Evolutionary conservation across 1,140 invertebrate species (phyloP), one percentile per base, ranked within the genome.

Genomic region (Lasioglossum baleicum): DNA sequence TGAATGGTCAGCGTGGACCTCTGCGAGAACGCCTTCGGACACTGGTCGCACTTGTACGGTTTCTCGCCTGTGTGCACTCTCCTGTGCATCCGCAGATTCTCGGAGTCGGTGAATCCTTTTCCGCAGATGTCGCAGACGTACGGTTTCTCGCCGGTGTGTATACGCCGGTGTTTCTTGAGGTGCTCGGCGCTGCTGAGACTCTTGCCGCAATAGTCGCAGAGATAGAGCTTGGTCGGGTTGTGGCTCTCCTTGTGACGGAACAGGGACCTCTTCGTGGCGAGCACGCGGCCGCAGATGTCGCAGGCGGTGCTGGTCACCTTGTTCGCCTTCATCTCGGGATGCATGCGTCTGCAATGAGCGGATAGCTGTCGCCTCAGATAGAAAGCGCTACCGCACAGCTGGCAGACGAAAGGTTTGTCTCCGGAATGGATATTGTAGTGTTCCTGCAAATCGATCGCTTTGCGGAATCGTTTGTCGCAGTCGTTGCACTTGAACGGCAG

Each of bases 181-280:
- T 96, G 95, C 72, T 96, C 95, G 6, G 94, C 94, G 60, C 94
- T 95, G 31, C 95, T 95, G 60, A 98, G 95, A 72, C 96, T 95
- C 92, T 98, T 97, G 20, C 95, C 95, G 91, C 97, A 97, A 48
- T 96, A 95, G 84, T 95, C 95, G 90, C 96, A 96, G 0, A 95
- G 90, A 88, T 94, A 94, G 51, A 94, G 93, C 75, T 94, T 94
- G 56, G 94, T 94, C 2, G 95, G 95, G 44, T 94, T 94, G 90
- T 96, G 95, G 15, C 92, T 93, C 80, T 94, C 93, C 81, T 94
- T 93, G 90, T 96, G 95, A 0, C 94, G 90, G n/a, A 94, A 93
- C 69, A 95, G 92, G 0, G 92, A 92, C 0, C 93, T 81, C 31
- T 92, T 93, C 0, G 92, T 93, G 0, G 93, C 92, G 0, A 93